These are phyloP conservation scores for Agriopis leucophaearia DNA, from an alignment of 2,888 invertebrate genomes.

Conservation along the genomic window DNA sequence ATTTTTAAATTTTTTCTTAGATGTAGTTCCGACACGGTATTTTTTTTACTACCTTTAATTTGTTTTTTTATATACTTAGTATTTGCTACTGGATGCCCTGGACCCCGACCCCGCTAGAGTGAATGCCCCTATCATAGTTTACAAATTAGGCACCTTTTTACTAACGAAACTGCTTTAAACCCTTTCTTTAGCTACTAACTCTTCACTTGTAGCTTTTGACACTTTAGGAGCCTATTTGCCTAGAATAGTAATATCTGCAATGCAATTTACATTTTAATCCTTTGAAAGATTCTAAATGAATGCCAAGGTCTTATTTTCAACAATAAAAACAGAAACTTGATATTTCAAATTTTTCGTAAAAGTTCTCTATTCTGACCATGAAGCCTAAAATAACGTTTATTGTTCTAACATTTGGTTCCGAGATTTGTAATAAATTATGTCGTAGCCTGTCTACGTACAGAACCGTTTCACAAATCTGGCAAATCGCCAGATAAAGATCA, in stretches of 20 bases:
- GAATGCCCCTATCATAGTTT: constrained; percentile 80
- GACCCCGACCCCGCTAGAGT: constrained; percentile 78
- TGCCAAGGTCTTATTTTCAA: constrained; percentile 25
- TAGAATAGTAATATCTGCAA: constrained; percentile 11
- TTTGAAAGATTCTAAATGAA: not conserved
- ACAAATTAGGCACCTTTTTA: constrained; percentile 68
- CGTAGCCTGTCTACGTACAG: not conserved
- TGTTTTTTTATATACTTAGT: constrained; percentile 71
- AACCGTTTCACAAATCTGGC: not conserved
- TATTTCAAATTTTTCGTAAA: too few species aligned
- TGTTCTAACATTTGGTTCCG: not conserved
- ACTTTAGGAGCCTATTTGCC: constrained; percentile 31
- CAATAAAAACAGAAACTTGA: not conserved
- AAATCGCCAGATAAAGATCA: not conserved
- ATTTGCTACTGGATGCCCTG: constrained; percentile 84
- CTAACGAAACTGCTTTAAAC: constrained; percentile 76
- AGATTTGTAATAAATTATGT: not conserved
- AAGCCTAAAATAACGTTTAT: not conserved
- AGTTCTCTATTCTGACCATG: too few species aligned
- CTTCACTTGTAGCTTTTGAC: constrained; percentile 47
- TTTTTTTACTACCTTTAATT: constrained; percentile 62
- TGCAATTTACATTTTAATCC: constrained; percentile 15
- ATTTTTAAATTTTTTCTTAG: constrained; percentile 70
- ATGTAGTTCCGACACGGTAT: constrained; percentile 76
- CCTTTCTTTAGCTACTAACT: constrained; percentile 49